Evolutionary conservation across 2,888 invertebrate genomes (phyloP).

Genomic region (Acanthosepion esculentum): DNA sequence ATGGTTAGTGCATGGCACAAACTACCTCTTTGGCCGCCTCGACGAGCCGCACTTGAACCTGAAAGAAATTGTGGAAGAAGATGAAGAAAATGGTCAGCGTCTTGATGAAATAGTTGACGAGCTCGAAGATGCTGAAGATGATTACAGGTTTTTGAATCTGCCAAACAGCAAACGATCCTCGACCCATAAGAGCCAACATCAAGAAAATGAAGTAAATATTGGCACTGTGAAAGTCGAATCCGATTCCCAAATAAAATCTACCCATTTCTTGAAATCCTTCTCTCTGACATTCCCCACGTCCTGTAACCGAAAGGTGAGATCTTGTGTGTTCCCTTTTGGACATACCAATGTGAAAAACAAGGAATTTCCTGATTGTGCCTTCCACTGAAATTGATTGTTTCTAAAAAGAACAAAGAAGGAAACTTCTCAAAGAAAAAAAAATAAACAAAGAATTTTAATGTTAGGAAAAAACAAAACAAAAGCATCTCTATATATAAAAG

Average conservation of each 20-base stretch:
- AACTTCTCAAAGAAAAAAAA: no score
- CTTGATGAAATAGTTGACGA: neutral
- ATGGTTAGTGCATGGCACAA: slow-evolving; percentile 39
- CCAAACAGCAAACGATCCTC: neutral
- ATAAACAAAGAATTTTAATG: no score
- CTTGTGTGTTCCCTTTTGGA: neutral
- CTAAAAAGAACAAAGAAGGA: no score
- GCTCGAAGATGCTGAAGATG: neutral
- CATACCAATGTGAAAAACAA: neutral
- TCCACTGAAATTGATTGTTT: no score
- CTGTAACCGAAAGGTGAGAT: neutral
- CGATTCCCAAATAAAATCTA: no score
- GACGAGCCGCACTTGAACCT: neutral
- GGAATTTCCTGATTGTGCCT: no score
- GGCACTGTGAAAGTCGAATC: neutral
- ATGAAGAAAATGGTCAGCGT: neutral
- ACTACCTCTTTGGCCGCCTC: neutral
- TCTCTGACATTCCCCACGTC: neutral
- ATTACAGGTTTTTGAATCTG: neutral
- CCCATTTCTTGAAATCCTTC: neutral
- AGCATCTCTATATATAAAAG: no score
- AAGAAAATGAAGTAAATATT: neutral
- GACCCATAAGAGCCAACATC: neutral
- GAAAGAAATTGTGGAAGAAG: neutral
- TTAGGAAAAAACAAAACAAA: no score